Base-by-base conservation (phyloP, 92 coral and sea anemone genomes). In the Palythoa caribaeorum region DNA sequence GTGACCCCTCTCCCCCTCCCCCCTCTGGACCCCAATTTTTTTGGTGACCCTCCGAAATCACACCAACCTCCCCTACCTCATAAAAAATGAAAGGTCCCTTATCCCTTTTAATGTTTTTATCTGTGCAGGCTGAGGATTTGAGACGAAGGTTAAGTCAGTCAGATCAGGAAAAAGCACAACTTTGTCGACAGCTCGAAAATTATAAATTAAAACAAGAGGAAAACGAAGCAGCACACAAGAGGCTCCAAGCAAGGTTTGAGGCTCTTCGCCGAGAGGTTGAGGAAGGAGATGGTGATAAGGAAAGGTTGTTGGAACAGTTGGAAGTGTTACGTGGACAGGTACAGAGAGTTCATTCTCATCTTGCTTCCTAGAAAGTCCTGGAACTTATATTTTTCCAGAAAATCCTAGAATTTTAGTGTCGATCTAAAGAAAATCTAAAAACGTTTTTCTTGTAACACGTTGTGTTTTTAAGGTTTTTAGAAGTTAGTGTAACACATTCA, bases 291-390 rank as follows among this genome's bases (percentile, higher is more conserved):
- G 96, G 92, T 6, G 98, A 97, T 73, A 90, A 94, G 66, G 98
- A 94, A 50, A 91, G 96, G 70, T 84, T 97, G 51, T 87, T 95
- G 28, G 95, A 95, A 40, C 96, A 95, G 88, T 88, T 97, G 52
- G 97, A 97, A 40, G 92, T 89, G 37, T 92, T 97, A 35, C 92
- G 96, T 74, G 95, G 93, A 55, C 98, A 97, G 99, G 99, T 95
- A 63, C 55, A 20, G 10, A 38, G 0, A 10, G 11, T 9, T 63
- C 70, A 0, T 63, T 9, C 35, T 17, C 50, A 44, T 44, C 50
- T 0, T 1, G 50, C 4, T 44, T 44, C 7, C 50, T 4, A 44
- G 50, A 44, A 4, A 44, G 6, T 2, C 50, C 50, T 44, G 28
- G 28, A 28, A 28, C 28, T 28, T 28, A 28, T 28, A 28, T 28